Evolutionary conservation across 1,140 invertebrate genomes (phyloP).

Genomic region (Bombus balteatus): DNA sequence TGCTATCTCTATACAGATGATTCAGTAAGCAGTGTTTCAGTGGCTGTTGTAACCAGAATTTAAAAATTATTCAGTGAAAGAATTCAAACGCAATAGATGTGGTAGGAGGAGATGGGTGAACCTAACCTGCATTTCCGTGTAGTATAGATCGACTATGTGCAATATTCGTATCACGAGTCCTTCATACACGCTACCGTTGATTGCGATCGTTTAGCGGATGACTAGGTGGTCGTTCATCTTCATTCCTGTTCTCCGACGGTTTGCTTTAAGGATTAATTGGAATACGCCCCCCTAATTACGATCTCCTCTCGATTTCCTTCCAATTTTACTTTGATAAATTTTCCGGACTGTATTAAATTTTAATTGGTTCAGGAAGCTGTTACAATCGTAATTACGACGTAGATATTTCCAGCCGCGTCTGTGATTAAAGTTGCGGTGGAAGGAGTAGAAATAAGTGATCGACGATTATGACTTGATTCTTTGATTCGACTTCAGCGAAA

Average conservation of each 20-base stretch:
- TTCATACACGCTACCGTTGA: constrained; percentile 50
- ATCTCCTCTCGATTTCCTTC: constrained; percentile 39
- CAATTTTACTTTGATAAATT: constrained; percentile 51
- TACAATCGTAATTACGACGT: constrained; percentile 38
- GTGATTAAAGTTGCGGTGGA: background rate
- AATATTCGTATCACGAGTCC: constrained; percentile 43
- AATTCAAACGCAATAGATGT: background rate
- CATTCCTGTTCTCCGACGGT: constrained; percentile 34
- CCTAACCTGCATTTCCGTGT: background rate
- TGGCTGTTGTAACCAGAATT: too few species aligned
- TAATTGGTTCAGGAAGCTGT: constrained; percentile 17
- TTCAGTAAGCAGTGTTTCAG: background rate
- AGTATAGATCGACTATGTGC: constrained; percentile 17
- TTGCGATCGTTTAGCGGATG: constrained; percentile 52
- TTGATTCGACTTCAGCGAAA: background rate
- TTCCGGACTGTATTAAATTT: constrained; percentile 39
- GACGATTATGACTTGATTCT: background rate
- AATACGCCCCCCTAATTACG: constrained; percentile 37
- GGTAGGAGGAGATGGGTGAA: background rate
- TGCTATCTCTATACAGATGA: background rate
- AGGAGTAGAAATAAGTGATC: background rate
- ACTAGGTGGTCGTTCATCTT: constrained; percentile 43
- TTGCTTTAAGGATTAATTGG: constrained; percentile 47
- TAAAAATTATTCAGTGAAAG: background rate
- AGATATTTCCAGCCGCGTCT: background rate